Base-by-base conservation (phyloP, 2,113 vertebrate genomes). In the Eclectus roratus region DNA sequence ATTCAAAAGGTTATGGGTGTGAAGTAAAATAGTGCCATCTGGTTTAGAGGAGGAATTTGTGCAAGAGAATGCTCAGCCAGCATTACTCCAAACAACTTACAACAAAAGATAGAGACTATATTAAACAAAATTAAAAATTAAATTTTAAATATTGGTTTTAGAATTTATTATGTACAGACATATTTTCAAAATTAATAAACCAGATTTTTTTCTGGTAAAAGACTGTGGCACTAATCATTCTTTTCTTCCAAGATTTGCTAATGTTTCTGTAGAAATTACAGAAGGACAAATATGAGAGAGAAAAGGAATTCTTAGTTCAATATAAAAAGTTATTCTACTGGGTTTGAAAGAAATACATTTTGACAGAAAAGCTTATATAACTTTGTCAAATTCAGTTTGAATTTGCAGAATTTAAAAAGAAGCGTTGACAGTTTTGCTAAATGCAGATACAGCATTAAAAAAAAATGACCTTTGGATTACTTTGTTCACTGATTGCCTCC, bases 21-120 rank as follows among this genome's bases (percentile, higher is more conserved):
- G 33, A 93, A 79, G 72, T 71, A 61, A 91, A 90, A 89, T 18
- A 86, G 55, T 94, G 82, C 77, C 90, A 72, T 80, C 85, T 89
- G 52, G 39, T 71, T 96, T 87, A 72, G 56, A 81, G 92, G 77
- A 93, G 61, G 83, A 88, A 91, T 93, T 71, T 4, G 13, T 81
- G 61, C 82, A 91, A n/a, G 23, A 25, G 44, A 84, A 41, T 4
- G 3, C 23, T 79, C 31, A 64, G 50, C 17, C 28, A 55, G 14
- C 27, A 27, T 74, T 85, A 33, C 19, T 58, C 27, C 2, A 2
- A 71, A 47, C 21, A 70, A 11, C 3, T n/a, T 56, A 21, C 10
- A 44, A 4, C 14, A n/a, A 71, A 55, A 29, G 21, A 41, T 1
- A 56, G 7, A 73, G 21, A 46, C 18, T 49, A 37, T 3, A 13